Percentiles rank a stretch among this genome's conserved stretches.
phyloP scores from a whole-genome alignment of 1,140 invertebrate genomes.

The Pantala flavescens region DNA sequence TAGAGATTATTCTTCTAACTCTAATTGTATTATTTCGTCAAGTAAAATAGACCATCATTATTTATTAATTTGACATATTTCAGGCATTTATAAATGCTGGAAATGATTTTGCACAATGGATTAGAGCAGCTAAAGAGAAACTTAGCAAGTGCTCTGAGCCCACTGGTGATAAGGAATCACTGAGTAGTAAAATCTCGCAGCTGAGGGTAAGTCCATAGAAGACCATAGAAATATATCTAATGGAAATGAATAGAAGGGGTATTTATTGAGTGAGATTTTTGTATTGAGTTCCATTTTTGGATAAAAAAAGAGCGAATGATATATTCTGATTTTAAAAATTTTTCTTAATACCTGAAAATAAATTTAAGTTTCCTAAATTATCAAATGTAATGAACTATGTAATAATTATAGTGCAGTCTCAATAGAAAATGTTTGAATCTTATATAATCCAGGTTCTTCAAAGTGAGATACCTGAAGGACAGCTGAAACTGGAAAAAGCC shows the following conservation, averaged over 20 bases:
- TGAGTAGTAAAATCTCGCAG: conserved; percentile 73
- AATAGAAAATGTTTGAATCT: no score
- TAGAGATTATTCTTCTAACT: background rate
- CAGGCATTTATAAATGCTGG: conserved; percentile 75
- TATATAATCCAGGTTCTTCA: conserved; percentile 57
- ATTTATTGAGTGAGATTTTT: no score
- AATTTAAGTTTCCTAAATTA: no score
- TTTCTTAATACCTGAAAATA: no score
- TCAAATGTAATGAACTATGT: no score
- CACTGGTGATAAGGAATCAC: conserved; percentile 82
- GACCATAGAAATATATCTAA: conserved; percentile 18
- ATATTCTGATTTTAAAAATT: no score
- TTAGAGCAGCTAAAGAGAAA: conserved; percentile 75
- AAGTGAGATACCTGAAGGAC: conserved; percentile 68
- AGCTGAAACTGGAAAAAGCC: conserved; percentile 69
- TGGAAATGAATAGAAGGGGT: conserved; percentile 19
- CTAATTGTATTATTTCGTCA: background rate
- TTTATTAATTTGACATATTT: background rate
- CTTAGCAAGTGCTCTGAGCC: conserved; percentile 89
- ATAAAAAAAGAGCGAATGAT: no score
- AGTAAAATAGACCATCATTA: background rate
- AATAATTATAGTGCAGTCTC: no score
- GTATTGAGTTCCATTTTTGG: no score
- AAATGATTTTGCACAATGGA: conserved; percentile 85
- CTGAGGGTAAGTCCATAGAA: conserved; percentile 43